Base-by-base conservation (phyloP, 2,113 vertebrate genomes). In the Scalopus aquaticus region DNA sequence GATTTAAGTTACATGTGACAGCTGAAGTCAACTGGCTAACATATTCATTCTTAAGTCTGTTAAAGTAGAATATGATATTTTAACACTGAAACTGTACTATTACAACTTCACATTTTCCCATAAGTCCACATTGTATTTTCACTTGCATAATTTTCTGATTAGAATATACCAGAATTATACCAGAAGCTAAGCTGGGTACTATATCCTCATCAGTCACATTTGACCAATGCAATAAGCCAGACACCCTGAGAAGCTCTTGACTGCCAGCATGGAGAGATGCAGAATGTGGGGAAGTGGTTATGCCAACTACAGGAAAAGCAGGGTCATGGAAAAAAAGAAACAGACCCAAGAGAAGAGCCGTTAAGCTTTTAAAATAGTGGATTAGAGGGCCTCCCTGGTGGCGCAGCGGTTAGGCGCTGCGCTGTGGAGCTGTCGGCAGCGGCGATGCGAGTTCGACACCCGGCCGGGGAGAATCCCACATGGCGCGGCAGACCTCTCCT, bases 11-110 rank as follows among this genome's bases (percentile, higher is more conserved):
- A 39, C 3, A 92, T 0, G 4, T 28, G 58, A 62, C 44, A 81
- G 60, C 32, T 87, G 7, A 85, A 93, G 42, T 80, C 54, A 90
- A 81, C 56, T 77, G 46, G 72, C 77, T 84, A 87, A 51, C 26
- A 78, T 46, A 77, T 15, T 96, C 72, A 72, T 89, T 70, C 56
- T 94, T 82, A 91, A 86, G 37, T 82, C 28, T 94, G 42, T 85
- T 39, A 78, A 91, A 30, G 32, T 79, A 83, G 77, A 84, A 83
- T 49, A 85, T 15, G 46, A 72, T 39, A 82, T 79, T 90, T 30
- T 77, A 72, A 64, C 28, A 32, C 12, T 88, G 26, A 70, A 65
- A 86, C 19, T 72, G 93, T 54, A 89, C 60, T 77, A 39, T 65
- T 67, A 44, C 17, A 74, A 46, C 58, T 95, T 78, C 39, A 22